A percentile compares a stretch with the other conserved stretches of the same genome.
Evolutionary conservation across 2,797 vertebrate species (phyloP).

Genomic region (Adelosebastes latens): DNA sequence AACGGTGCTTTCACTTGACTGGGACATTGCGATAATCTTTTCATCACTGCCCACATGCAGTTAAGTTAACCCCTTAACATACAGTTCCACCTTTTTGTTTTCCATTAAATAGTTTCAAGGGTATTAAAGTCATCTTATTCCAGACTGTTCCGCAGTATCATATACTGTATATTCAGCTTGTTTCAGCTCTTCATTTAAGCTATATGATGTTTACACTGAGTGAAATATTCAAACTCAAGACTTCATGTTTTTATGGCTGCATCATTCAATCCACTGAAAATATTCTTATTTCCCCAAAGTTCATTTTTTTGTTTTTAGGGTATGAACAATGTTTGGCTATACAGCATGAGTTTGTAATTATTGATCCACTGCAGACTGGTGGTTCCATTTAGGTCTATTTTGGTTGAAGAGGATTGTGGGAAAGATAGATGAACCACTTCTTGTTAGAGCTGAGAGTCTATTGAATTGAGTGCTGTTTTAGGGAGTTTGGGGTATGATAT

Average conservation of each 20-base stretch:
- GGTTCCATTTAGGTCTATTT: neutral
- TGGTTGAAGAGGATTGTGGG: conserved; percentile 12
- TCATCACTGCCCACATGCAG: neutral
- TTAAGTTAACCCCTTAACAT: neutral
- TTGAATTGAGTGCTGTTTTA: conserved; percentile 10
- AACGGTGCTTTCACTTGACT: neutral
- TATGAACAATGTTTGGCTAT: neutral
- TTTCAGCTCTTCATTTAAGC: neutral
- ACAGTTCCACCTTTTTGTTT: neutral
- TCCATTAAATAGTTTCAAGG: neutral
- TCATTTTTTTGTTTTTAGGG: neutral
- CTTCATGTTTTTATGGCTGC: neutral
- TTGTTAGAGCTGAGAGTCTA: conserved; percentile 6
- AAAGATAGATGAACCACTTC: neutral
- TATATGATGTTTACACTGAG: neutral
- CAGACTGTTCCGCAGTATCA: neutral
- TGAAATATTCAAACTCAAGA: neutral
- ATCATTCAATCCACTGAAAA: neutral
- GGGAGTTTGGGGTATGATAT: neutral
- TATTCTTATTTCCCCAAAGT: neutral
- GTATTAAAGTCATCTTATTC: neutral
- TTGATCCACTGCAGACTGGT: neutral
- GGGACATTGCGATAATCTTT: neutral
- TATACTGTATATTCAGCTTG: neutral
- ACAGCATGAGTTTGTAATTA: neutral